These are phyloP conservation scores for Tenthredo livida DNA, from an alignment of 2,888 invertebrate genomes.

Conservation along the genomic window DNA sequence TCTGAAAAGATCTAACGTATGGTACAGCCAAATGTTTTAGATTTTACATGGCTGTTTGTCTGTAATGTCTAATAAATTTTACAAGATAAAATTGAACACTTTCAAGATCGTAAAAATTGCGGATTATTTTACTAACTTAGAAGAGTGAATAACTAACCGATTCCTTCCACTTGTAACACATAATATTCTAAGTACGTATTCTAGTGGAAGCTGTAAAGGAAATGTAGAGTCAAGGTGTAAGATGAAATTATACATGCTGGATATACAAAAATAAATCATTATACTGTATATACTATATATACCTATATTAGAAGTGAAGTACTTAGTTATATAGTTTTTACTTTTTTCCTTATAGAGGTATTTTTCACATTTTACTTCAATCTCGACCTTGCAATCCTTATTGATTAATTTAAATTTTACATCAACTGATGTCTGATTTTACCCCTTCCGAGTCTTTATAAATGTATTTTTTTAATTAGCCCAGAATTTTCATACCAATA, in stretches of 20 bases:
- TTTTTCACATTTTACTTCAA: neutral
- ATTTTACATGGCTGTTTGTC: neutral
- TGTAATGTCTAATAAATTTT: neutral
- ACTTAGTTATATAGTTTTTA: neutral
- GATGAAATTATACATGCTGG: constrained; percentile 8
- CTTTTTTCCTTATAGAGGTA: constrained; percentile 4
- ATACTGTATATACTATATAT: constrained; percentile 4
- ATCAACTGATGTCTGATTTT: neutral
- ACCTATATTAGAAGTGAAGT: neutral
- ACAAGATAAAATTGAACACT: neutral
- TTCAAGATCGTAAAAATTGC: neutral
- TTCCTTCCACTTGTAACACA: constrained; percentile 27
- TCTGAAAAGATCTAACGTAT: neutral
- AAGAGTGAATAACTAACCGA: constrained; percentile 22
- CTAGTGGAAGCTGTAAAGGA: constrained; percentile 22
- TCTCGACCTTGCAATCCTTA: neutral
- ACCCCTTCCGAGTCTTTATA: neutral
- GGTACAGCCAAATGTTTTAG: neutral
- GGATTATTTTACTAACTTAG: constrained; percentile 23
- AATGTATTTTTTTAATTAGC: neutral
- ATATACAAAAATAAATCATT: constrained; percentile 49
- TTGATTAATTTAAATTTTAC: neutral
- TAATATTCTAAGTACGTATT: constrained; percentile 12
- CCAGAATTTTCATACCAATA: neutral
- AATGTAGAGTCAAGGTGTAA: constrained; percentile 44